Evolutionary conservation across 2,797 vertebrate species (phyloP), one percentile per base, ranked within the genome.

Genomic region (Lutjanus campechanus): DNA sequence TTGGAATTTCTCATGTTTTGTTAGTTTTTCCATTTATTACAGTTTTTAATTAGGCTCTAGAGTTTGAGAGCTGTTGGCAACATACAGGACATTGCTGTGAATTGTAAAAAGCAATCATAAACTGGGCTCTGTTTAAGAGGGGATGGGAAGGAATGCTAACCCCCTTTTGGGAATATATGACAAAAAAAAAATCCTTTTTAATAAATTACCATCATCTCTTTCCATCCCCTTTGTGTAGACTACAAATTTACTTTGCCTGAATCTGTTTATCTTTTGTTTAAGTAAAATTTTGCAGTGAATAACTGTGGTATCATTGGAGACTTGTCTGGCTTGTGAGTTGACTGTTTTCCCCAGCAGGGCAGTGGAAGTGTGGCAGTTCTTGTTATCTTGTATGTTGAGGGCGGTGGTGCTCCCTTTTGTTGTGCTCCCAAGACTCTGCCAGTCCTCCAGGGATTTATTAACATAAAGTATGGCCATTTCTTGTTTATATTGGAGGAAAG

Each of bases 401-500:
- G 36, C n/a, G 11, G 49, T 4, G 68, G 41, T 9, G 49, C 44
- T 60, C 54, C 13, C 2, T 55, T 40, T 41, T 55, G 25, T 55
- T 54, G 22, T 1, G 19, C 69, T 80, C 77, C 64, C 54, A 65
- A 43, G 50, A 25, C 67, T 59, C 62, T 8, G 11, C 51, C 2
- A 11, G 61, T 17, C 19, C 53, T 69, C 25, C 12, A 0, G 79
- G 29, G 61, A 19, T 68, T 25, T 65, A 36, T 64, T 68, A 55
- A 64, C 17, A 43, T 19, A 1, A 17, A 40, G 5, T 36, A 0
- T 8, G 50, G 41, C 15, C 3, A 60, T 40, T 73, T 54, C 9
- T 50, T 76, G 46, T 85, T 47, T 76, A 5, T 69, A 73, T 47
- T 77, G 77, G 56, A 55, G 4, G 11, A 1, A 12, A 73, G 53